phyloP scores from a whole-genome alignment of 1,140 invertebrate species.

The Atta colombica region DNA sequence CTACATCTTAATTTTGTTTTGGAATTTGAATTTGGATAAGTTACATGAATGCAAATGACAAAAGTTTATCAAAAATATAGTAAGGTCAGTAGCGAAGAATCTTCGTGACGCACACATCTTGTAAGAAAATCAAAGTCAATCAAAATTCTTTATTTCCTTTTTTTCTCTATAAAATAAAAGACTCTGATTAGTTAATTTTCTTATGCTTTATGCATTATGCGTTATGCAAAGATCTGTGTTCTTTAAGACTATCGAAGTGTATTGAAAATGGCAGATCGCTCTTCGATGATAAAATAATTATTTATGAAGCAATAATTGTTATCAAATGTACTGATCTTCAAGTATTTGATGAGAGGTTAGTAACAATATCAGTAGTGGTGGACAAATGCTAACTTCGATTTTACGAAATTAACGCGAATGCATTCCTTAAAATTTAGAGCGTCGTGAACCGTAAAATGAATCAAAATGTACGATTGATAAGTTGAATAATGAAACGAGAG shows the following conservation, averaged over 20 bases:
- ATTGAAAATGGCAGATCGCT: conserved; percentile 11
- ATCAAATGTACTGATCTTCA: conserved; percentile 28
- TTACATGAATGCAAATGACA: neutral
- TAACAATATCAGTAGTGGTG: neutral
- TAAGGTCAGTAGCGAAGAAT: no score
- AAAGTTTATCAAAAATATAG: neutral
- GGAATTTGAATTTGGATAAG: neutral
- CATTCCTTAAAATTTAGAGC: conserved; percentile 5
- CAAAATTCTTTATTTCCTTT: no score
- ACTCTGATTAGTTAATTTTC: no score
- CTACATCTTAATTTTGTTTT: neutral
- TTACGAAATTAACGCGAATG: neutral
- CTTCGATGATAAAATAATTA: conserved; percentile 42
- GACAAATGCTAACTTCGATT: conserved; percentile 20
- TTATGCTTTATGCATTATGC: no score
- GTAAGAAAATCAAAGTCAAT: no score
- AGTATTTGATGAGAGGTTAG: conserved; percentile 26
- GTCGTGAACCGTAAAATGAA: conserved; percentile 24
- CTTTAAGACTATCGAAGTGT: neutral
- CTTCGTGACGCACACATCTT: no score
- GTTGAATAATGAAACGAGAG: conserved; percentile 53
- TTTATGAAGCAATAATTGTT: neutral
- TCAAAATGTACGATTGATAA: conserved; percentile 54
- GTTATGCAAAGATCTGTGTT: no score
- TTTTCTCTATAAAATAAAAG: no score